phyloP scores from a whole-genome alignment of 1,140 invertebrate species.

The Cyclina sinensis region DNA sequence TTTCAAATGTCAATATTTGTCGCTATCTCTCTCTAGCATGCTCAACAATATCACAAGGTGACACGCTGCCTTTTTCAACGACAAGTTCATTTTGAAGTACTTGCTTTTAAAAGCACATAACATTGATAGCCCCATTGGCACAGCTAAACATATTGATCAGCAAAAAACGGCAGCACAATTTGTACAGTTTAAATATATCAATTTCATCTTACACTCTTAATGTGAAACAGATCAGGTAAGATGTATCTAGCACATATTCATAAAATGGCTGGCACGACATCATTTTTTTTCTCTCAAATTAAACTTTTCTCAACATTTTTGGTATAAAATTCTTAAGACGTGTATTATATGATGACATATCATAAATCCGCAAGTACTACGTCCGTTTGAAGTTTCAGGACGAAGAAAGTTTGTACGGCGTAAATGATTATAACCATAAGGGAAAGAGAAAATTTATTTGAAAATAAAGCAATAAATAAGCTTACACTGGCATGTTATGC shows the following conservation, averaged over 20 bases:
- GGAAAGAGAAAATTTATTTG: constrained; percentile 35
- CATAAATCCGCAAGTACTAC: background rate
- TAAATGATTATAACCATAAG: constrained; percentile 46
- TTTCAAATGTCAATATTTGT: background rate
- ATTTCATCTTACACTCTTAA: background rate
- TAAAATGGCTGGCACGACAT: background rate
- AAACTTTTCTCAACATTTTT: constrained; percentile 12
- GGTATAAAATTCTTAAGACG: background rate
- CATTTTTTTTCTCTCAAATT: background rate
- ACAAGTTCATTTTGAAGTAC: background rate
- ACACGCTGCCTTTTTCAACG: constrained; percentile 8
- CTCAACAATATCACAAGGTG: background rate
- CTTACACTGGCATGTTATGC: background rate
- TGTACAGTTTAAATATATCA: constrained; percentile 7
- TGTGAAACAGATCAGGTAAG: constrained; percentile 1
- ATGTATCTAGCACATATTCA: background rate
- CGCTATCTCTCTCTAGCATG: background rate
- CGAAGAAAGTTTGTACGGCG: background rate
- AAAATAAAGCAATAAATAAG: constrained; percentile 49
- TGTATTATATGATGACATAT: constrained; percentile 15
- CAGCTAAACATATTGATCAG: background rate
- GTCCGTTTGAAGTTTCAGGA: constrained; percentile 16
- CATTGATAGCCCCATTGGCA: background rate
- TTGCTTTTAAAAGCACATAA: background rate
- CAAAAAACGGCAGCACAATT: background rate